Percentiles rank a stretch among this genome's conserved stretches.
Conservation (phyloP, 2,888 invertebrate genomes). For the Stenodema calcarata region DNA sequence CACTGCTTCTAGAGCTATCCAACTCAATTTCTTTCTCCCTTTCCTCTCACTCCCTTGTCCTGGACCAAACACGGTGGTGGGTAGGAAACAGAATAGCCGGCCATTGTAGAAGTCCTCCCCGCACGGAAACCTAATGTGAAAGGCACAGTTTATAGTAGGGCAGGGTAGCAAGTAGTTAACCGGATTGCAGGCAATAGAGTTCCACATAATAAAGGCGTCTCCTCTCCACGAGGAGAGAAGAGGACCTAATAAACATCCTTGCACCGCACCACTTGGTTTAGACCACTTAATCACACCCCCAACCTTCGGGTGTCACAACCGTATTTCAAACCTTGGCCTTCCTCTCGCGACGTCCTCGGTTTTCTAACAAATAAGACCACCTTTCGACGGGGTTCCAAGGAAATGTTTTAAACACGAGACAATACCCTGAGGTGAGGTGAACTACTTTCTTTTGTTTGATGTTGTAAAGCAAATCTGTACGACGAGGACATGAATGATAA, state of each 20-base stretch:
- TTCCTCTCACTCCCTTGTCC: neutral
- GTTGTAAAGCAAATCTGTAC: no score
- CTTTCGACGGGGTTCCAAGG: neutral
- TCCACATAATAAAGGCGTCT: conserved; percentile 11
- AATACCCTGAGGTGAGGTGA: no score
- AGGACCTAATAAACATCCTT: conserved; percentile 31
- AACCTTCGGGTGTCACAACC: conserved; percentile 39
- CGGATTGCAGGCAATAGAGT: conserved; percentile 36
- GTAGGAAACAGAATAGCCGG: neutral
- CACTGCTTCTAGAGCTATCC: neutral
- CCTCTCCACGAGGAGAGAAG: neutral
- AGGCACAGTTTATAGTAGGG: conserved; percentile 6
- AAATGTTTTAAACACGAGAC: neutral
- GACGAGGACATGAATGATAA: no score
- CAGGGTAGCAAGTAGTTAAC: conserved; percentile 38
- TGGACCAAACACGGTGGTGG: neutral
- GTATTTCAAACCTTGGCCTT: conserved; percentile 23
- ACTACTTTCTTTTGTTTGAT: no score
- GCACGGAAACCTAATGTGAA: conserved; percentile 13
- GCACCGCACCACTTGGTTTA: neutral
- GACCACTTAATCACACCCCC: conserved; percentile 39
- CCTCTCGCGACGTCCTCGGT: neutral
- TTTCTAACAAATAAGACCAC: neutral
- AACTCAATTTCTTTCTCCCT: neutral
- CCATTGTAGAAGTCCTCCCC: neutral